Conservation (phyloP, 1,140 invertebrate genomes). For the Trichonephila clavipes region DNA sequence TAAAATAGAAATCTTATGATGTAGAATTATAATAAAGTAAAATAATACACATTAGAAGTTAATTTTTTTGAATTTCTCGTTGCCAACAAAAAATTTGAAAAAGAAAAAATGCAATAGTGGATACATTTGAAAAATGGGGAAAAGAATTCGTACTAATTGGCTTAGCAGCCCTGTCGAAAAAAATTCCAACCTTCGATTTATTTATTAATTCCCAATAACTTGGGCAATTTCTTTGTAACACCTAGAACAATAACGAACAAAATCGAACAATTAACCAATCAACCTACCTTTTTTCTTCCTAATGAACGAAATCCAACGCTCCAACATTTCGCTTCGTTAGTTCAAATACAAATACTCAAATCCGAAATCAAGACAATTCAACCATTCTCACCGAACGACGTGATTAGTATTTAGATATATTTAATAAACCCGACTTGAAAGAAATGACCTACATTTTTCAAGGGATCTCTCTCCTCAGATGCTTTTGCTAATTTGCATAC, state of each 20-base stretch:
- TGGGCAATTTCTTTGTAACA: not conserved
- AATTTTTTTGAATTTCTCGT: not conserved
- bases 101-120: not conserved
- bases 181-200: too few species aligned
- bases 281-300: not conserved
- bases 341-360: not conserved
- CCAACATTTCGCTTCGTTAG: conserved; percentile 21
- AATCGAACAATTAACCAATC: not conserved
- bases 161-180: too few species aligned
- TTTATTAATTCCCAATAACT: too few species aligned
- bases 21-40: not conserved
- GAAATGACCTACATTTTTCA: conserved; percentile 6
- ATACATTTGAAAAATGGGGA: too few species aligned
- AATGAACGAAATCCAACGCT: not conserved
- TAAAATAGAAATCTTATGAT: not conserved
- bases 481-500: not conserved
- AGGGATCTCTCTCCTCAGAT: not conserved
- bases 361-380: not conserved
- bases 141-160: too few species aligned
- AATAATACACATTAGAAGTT: not conserved
- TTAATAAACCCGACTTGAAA: not conserved
- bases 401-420: not conserved
- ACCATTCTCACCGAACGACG: not conserved
- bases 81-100: not conserved
- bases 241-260: not conserved